Evolutionary conservation across 1,140 invertebrate genomes (phyloP), one percentile per base, ranked within the genome.

Genomic region (Megalopta genalis): DNA sequence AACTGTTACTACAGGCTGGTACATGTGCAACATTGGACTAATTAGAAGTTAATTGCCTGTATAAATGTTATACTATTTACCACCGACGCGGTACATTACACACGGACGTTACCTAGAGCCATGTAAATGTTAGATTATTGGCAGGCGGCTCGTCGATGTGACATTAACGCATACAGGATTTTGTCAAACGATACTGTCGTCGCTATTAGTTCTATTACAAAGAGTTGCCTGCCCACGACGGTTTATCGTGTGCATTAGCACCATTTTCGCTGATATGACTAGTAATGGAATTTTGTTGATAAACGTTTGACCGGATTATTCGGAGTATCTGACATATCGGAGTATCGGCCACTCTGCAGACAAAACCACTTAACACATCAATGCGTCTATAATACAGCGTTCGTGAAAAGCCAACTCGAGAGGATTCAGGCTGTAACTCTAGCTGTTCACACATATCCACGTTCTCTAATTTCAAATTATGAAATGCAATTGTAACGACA

Each of bases 11-110:
- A 27, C 62, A 25, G n/a, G n/a, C 49, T 63, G 68, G 72, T 68
- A 69, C 68, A 42, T 37, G 67, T 32, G 57, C 52, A 59, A 46
- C 27, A 32, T 37, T 70, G 27, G 25, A 18, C 73, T 79, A 54
- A 80, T 83, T 80, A 65, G 62, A 73, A 65, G 73, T 83, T 84
- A 84, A 84, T 84, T 84, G 59, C 83, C 60, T 39, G 66, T 69
- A 79, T 84, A 84, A 84, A 84, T 70, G 81, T 84, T 83, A 69
- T 69, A 78, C 59, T 77, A 65, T 77, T 77, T 77, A 77, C 76
- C 60, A 54, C 54, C n/a, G 59, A 39, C 42, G 46, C 32, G 68
- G 27, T 77, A 63, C 68, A 71, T 77, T 77, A 64, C 67, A 71
- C 46, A 18, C 23, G 27, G 16, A 42, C 46, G 76, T 71, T 71